Percentiles rank a stretch among this genome's conserved stretches.
phyloP scores from a whole-genome alignment of 2,888 invertebrate species.

The Phengaris arion region DNA sequence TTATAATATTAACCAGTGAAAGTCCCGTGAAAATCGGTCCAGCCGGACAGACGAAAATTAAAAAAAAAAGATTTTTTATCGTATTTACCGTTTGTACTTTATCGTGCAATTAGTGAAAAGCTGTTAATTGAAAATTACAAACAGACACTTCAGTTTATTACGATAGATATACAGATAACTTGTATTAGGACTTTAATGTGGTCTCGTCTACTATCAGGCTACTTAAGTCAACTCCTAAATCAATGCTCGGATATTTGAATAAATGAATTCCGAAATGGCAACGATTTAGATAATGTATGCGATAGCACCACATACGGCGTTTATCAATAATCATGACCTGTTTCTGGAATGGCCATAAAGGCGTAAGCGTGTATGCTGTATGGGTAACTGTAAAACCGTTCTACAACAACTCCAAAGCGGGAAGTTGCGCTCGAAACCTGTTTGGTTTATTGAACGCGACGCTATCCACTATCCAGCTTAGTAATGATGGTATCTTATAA shows the following conservation, averaged over 20 bases:
- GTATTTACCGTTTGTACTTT: no score
- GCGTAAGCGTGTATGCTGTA: constrained; percentile 44
- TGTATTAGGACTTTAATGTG: background rate
- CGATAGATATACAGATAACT: background rate
- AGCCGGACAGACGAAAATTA: no score
- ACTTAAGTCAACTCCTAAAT: background rate
- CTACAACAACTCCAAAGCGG: constrained; percentile 67
- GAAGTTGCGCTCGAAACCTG: constrained; percentile 63
- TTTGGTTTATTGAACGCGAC: constrained; percentile 67
- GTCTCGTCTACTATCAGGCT: background rate
- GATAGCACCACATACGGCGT: constrained; percentile 10
- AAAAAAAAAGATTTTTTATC: no score
- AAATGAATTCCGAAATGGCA: constrained; percentile 29
- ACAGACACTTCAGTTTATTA: background rate
- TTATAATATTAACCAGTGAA: no score
- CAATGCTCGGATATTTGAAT: constrained; percentile 21
- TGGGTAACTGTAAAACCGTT: constrained; percentile 67
- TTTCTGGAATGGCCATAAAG: constrained; percentile 38
- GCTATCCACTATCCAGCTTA: constrained; percentile 63
- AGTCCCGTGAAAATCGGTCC: no score
- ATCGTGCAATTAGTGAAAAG: no score
- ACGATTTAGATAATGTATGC: constrained; percentile 20
- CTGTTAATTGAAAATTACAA: no score
- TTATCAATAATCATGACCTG: constrained; percentile 28
- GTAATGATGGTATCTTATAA: constrained; percentile 63